A percentile compares a stretch with the other conserved stretches of the same genome.
phyloP scores from a whole-genome alignment of 1,140 invertebrate genomes.

The Notospermus geniculatus region DNA sequence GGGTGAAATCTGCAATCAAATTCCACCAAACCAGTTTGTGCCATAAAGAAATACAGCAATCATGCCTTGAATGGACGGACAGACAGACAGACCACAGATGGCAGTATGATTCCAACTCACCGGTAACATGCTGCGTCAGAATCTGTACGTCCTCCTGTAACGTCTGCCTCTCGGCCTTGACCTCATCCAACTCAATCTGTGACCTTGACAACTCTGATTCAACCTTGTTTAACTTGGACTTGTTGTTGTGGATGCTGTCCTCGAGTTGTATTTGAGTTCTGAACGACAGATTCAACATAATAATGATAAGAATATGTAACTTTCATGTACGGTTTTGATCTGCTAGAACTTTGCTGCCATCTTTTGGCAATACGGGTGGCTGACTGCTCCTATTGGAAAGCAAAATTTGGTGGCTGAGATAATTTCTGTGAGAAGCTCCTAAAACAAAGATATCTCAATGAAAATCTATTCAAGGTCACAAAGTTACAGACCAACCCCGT shows the following conservation, averaged over 20 bases:
- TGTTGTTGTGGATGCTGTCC: background rate
- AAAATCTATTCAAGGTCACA: background rate
- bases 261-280: conserved; percentile 10
- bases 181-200: conserved; percentile 40
- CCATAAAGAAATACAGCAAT: too few relatives aligned
- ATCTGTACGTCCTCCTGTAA: conserved; percentile 39
- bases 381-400: too few relatives aligned
- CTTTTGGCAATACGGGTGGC: too few relatives aligned
- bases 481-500: background rate
- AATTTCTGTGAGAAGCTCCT: background rate
- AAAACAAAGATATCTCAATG: too few relatives aligned
- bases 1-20: too few relatives aligned
- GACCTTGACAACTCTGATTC: conserved; percentile 34
- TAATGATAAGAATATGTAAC: too few relatives aligned
- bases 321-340: background rate
- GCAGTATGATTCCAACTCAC: too few relatives aligned
- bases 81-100: too few relatives aligned
- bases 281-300: background rate
- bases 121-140: conserved; percentile 36
- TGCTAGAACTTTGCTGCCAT: too few relatives aligned
- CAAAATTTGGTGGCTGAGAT: background rate
- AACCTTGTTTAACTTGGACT: conserved; percentile 29
- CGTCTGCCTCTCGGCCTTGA: conserved; percentile 33
- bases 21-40: too few relatives aligned
- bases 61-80: too few relatives aligned